phyloP scores from a whole-genome alignment of 2,113 vertebrate species.

The Hylia prasina region DNA sequence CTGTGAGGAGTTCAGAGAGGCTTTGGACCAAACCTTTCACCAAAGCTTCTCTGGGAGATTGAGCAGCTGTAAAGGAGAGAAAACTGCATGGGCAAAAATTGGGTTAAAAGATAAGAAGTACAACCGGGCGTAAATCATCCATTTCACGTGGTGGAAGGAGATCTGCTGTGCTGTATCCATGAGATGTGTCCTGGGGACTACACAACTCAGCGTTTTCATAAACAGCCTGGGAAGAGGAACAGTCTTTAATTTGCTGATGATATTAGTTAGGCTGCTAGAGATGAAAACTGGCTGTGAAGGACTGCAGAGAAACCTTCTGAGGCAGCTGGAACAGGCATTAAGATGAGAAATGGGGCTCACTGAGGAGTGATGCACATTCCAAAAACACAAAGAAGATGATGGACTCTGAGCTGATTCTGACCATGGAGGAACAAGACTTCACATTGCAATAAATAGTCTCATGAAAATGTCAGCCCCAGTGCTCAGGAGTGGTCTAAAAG shows the following conservation, averaged over 20 bases:
- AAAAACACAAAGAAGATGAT: constrained; percentile 35
- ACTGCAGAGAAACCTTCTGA: neutral
- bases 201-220: neutral
- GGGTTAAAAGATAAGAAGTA: neutral
- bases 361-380: neutral
- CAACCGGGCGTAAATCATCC: neutral
- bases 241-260: neutral
- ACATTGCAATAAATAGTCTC: constrained; percentile 30
- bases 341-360: neutral
- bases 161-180: neutral
- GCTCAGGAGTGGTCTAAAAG: constrained; percentile 49
- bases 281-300: constrained; percentile 8
- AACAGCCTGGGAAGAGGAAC: neutral
- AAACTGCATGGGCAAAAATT: neutral
- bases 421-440: constrained; percentile 35
- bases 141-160: neutral
- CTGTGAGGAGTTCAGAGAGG: neutral
- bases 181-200: neutral
- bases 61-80: neutral
- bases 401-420: constrained; percentile 28
- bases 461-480: constrained; percentile 48
- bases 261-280: neutral
- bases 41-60: neutral
- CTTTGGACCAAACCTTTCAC: neutral
- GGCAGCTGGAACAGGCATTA: neutral